Percentiles rank a stretch among this genome's conserved stretches.
Conservation (phyloP, 2,113 vertebrate genomes). For the Bubalus kerabau region DNA sequence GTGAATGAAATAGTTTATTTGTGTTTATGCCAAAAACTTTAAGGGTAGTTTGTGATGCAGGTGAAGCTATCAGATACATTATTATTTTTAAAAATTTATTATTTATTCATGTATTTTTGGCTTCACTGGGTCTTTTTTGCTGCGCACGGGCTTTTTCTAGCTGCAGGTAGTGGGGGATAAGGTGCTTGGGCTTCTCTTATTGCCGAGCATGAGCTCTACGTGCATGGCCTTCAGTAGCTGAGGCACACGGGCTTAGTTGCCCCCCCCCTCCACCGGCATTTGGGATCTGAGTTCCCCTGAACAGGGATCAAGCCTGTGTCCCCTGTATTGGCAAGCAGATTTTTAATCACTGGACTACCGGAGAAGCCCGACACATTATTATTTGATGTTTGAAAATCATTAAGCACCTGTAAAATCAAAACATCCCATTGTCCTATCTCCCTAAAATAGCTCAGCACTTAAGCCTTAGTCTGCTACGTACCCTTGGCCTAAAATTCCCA, state of each 20-base stretch:
- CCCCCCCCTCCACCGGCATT: background rate
- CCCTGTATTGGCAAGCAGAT: background rate
- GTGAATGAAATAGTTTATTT: background rate
- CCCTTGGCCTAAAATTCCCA: background rate
- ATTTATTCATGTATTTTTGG: background rate
- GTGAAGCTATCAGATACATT: background rate
- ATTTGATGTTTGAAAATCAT: background rate
- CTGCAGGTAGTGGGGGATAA: background rate
- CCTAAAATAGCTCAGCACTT: background rate
- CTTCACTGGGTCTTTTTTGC: background rate
- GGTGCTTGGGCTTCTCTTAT: background rate
- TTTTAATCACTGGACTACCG: background rate
- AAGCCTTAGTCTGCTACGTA: background rate
- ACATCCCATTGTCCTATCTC: background rate
- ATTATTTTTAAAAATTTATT: background rate
- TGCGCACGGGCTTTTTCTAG: accelerated
- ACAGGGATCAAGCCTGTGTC: background rate
- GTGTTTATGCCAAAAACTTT: background rate
- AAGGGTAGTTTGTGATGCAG: background rate
- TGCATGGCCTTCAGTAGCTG: background rate
- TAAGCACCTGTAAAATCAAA: background rate
- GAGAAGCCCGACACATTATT: background rate
- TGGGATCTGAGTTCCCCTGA: background rate
- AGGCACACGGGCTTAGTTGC: background rate
- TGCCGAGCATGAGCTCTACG: background rate